Percentiles rank a stretch among this genome's conserved stretches.
These are phyloP conservation scores for Onychomys torridus DNA, from an alignment of 2,797 vertebrate species.

Conservation along the genomic window DNA sequence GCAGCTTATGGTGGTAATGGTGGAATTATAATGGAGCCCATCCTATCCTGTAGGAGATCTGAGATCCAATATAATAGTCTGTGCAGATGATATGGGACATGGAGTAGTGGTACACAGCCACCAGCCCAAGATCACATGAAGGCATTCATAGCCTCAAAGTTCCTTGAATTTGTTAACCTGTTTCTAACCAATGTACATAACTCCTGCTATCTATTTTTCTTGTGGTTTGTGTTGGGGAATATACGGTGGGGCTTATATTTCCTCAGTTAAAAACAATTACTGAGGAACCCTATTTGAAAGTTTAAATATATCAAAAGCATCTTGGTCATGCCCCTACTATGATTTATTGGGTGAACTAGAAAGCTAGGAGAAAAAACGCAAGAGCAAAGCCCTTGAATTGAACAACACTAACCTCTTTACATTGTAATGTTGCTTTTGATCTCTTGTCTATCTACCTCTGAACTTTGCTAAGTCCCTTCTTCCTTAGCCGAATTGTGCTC, in stretches of 20 bases:
- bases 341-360: not conserved
- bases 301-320: not conserved
- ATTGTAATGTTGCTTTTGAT: not conserved
- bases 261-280: not conserved
- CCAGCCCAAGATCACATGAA: not conserved
- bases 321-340: not conserved
- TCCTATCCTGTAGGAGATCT: not conserved
- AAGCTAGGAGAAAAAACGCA: not conserved
- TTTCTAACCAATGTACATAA: not conserved
- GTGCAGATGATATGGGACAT: not conserved
- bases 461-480: conserved; percentile 1
- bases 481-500: not conserved
- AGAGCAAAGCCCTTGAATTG: not conserved
- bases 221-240: conserved; percentile 25
- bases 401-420: not conserved
- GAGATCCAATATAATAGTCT: not conserved
- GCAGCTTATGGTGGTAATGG: not conserved
- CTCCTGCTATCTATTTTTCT: not conserved
- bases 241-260: not conserved
- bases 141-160: not conserved
- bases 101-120: not conserved
- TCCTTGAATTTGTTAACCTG: not conserved
- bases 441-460: not conserved
- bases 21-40: not conserved
- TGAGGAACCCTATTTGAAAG: conserved; percentile 10